A percentile compares a stretch with the other conserved stretches of the same genome.
These are phyloP conservation scores for Callimorpha dominula DNA, from an alignment of 2,888 invertebrate genomes.

Conservation along the genomic window DNA sequence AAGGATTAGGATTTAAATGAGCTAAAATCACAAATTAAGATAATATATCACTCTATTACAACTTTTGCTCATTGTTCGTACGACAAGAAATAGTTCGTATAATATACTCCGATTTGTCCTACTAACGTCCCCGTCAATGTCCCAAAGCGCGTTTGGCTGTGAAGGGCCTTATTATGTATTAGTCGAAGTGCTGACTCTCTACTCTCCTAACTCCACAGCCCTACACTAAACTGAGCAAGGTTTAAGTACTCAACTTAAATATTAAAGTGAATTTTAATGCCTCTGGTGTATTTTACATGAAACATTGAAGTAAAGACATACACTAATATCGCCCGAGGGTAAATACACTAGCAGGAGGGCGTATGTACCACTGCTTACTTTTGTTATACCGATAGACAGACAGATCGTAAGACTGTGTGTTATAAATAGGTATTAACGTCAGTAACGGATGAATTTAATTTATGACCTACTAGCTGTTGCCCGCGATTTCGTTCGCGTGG, in stretches of 20 bases:
- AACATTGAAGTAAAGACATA: not conserved
- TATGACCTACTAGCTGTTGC: not conserved
- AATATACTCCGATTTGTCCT: not conserved
- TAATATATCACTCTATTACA: not conserved
- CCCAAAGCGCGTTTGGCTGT: not conserved
- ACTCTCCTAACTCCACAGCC: not conserved
- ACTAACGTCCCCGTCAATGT: not conserved
- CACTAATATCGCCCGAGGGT: not conserved
- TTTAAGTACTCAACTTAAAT: constrained; percentile 10
- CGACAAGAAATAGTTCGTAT: not conserved
- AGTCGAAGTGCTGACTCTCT: constrained; percentile 11
- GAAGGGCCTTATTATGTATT: constrained; percentile 13
- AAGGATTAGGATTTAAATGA: not conserved
- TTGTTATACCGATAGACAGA: not conserved
- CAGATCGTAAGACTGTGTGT: not conserved
- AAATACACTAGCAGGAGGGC: not conserved
- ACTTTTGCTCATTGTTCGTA: not conserved
- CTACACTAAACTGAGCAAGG: constrained; percentile 6
- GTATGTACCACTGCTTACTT: not conserved
- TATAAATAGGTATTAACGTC: not conserved
- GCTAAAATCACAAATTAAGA: not conserved
- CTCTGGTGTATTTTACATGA: not conserved
- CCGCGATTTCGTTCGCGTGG: no score
- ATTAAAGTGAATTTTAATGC: constrained; percentile 6
- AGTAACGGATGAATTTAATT: not conserved